A percentile compares a stretch with the other conserved stretches of the same genome.
These are phyloP conservation scores for Pelvicachromis taeniatus DNA, from an alignment of 2,113 vertebrate species.

Conservation along the genomic window DNA sequence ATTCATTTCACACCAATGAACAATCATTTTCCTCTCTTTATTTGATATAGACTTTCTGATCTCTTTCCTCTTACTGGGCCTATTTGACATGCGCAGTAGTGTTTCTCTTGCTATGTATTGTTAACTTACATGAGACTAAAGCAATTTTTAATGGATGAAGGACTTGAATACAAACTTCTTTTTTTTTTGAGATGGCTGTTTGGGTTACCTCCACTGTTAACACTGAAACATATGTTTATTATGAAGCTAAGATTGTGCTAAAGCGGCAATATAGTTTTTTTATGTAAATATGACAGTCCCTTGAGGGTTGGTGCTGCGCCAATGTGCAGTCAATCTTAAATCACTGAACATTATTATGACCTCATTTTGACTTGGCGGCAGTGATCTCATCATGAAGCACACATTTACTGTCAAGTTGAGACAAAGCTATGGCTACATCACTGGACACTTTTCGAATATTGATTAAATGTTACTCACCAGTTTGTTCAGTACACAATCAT, in stretches of 20 bases:
- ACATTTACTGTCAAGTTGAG: not conserved
- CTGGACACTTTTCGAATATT: not conserved
- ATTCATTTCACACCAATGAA: not conserved
- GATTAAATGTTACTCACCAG: constrained; percentile 24
- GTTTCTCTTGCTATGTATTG: not conserved
- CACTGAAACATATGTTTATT: not conserved
- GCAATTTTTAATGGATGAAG: not conserved
- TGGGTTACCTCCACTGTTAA: not conserved
- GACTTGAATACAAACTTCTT: not conserved
- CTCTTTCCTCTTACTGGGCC: not conserved
- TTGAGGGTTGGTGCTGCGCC: not conserved
- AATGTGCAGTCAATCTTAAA: not conserved
- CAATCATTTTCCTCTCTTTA: not conserved
- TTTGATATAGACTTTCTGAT: not conserved
- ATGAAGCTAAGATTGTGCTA: not conserved
- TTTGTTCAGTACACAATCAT: not conserved
- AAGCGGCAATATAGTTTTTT: not conserved
- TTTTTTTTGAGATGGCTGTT: not conserved
- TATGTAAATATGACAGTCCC: not conserved
- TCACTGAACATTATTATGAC: not conserved
- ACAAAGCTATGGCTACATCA: not conserved
- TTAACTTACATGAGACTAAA: not conserved
- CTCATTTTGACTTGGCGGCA: not conserved
- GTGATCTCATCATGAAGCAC: constrained; percentile 25
- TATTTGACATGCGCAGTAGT: not conserved